A percentile compares a stretch with the other conserved stretches of the same genome.
These are phyloP conservation scores for Galagoides demidoff DNA, from an alignment of 2,797 vertebrate genomes.

Conservation along the genomic window DNA sequence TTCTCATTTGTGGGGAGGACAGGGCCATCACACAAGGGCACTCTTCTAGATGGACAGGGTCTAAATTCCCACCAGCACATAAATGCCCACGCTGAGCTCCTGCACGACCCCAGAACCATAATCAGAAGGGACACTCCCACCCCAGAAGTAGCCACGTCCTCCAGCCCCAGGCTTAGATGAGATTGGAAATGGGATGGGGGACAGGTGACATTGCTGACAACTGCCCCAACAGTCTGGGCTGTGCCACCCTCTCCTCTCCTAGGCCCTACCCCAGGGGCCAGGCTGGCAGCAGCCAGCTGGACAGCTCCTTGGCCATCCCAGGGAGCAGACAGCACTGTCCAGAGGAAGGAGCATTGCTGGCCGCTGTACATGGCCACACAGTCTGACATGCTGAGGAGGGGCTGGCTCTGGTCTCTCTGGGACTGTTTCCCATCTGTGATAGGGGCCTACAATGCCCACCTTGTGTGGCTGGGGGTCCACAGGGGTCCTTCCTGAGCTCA, in stretches of 20 bases:
- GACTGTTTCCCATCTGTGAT: neutral
- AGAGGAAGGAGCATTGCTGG: fast-evolving
- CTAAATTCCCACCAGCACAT: fast-evolving
- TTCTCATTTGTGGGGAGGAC: neutral
- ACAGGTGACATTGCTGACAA: fast-evolving
- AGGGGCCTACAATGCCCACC: fast-evolving
- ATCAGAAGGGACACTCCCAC: fast-evolving
- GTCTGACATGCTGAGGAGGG: fast-evolving
- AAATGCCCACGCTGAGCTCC: neutral
- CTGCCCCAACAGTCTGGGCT: fast-evolving
- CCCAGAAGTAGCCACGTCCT: too few relatives aligned
- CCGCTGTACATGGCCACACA: fast-evolving
- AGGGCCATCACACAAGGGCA: fast-evolving
- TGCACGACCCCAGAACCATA: fast-evolving
- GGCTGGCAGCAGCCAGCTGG: neutral
- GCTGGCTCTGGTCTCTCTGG: neutral
- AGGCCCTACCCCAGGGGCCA: fast-evolving
- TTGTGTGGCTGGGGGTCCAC: fast-evolving
- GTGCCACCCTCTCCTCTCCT: neutral
- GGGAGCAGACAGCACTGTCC: fast-evolving
- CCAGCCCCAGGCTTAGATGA: fast-evolving
- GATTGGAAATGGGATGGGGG: fast-evolving
- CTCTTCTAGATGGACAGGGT: neutral
- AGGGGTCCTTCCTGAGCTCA: neutral
- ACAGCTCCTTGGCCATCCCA: fast-evolving